Percentiles rank a stretch among this genome's conserved stretches.
These are phyloP conservation scores for Idaea dimidiata DNA, from an alignment of 2,888 invertebrate genomes.

Conservation along the genomic window DNA sequence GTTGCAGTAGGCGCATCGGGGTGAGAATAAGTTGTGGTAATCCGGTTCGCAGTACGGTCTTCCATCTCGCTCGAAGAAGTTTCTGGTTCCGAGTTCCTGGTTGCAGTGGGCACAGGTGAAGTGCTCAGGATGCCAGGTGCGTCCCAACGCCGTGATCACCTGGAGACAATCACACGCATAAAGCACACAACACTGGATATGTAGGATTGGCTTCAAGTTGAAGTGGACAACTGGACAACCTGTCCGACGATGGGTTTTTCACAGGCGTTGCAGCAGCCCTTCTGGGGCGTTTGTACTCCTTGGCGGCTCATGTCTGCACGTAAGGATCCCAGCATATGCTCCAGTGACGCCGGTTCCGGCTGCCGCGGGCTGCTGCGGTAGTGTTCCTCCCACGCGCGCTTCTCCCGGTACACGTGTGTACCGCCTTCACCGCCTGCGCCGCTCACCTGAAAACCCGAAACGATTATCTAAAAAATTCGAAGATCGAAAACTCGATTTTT, in stretches of 20 bases:
- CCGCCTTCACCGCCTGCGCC: slow-evolving; percentile 69
- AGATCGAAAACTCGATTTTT: slow-evolving; percentile 30
- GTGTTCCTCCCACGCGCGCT: slow-evolving; percentile 78
- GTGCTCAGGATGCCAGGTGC: slow-evolving; percentile 99
- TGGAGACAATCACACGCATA: slow-evolving; percentile 42
- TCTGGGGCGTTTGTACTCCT: slow-evolving; percentile 98
- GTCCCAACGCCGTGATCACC: slow-evolving; percentile 97
- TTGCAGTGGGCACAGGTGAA: slow-evolving; percentile 99
- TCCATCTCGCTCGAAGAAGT: slow-evolving; percentile 99
- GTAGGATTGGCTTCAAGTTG: slow-evolving; percentile 3
- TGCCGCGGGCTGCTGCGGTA: slow-evolving; percentile 77
- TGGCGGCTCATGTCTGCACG: slow-evolving; percentile 99
- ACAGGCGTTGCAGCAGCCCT: slow-evolving; percentile 99
- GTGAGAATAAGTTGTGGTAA: slow-evolving; percentile 99
- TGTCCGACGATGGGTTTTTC: slow-evolving; percentile 99
- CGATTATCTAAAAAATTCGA: background rate
- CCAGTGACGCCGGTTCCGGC: slow-evolving; percentile 80
- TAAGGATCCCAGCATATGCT: slow-evolving; percentile 95
- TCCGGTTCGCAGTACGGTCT: slow-evolving; percentile 99
- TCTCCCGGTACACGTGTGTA: slow-evolving; percentile 83
- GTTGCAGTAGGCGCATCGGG: slow-evolving; percentile 98
- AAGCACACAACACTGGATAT: slow-evolving; percentile 3
- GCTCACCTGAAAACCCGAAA: slow-evolving; percentile 55
- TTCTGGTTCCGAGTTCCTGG: slow-evolving; percentile 97
- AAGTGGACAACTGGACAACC: slow-evolving; percentile 62